These are phyloP conservation scores for Therioaphis trifolii DNA, from an alignment of 2,888 invertebrate species.

Conservation along the genomic window DNA sequence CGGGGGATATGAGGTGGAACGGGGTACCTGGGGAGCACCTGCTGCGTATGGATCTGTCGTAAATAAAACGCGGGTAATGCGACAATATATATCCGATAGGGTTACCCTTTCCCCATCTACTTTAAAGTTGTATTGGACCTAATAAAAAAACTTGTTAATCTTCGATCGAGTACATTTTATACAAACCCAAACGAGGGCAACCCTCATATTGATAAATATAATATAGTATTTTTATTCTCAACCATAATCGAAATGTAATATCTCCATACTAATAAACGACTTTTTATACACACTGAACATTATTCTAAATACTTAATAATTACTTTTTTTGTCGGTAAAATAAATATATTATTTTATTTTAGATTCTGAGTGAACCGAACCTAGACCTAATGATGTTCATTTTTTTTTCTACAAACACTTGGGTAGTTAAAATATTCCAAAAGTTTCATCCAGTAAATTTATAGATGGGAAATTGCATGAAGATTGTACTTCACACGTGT, in stretches of 20 bases:
- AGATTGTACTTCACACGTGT: too few species aligned
- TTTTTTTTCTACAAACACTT: too few species aligned
- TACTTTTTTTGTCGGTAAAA: background rate
- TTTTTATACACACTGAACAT: background rate
- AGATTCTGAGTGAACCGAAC: too few species aligned
- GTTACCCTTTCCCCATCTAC: conserved; percentile 16
- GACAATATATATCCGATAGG: conserved; percentile 61
- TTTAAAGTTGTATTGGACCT: conserved; percentile 52
- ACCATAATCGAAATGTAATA: conserved; percentile 8
- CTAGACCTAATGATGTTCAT: too few species aligned
- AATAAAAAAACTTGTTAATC: conserved; percentile 60
- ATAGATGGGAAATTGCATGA: too few species aligned
- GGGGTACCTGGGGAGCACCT: conserved; percentile 48
- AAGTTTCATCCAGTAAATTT: too few species aligned
- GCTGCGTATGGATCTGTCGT: conserved; percentile 56
- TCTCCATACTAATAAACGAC: conserved; percentile 6
- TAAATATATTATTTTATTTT: conserved; percentile 1
- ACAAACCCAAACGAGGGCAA: conserved; percentile 1
- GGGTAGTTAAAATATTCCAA: too few species aligned
- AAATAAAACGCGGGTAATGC: conserved; percentile 61
- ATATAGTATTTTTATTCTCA: background rate
- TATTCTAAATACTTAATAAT: background rate
- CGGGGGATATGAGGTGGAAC: conserved; percentile 53
- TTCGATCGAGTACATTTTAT: conserved; percentile 44
- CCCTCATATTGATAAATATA: conserved; percentile 46